Evolutionary conservation across 2,888 invertebrate species (phyloP).

Genomic region (Drosophila dives): DNA sequence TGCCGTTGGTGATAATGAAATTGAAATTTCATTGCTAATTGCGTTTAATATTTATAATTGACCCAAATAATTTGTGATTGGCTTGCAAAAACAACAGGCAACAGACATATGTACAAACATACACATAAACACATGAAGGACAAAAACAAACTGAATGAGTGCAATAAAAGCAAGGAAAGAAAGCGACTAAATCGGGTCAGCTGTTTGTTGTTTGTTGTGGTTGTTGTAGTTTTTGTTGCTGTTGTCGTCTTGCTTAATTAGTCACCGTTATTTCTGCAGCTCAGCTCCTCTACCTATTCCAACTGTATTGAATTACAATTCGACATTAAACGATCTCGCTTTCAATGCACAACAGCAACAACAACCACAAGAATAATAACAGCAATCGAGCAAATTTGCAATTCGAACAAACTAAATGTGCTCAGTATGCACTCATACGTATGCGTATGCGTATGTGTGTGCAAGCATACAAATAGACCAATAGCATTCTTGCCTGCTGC

Average conservation of each 20-base stretch:
- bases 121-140: conserved; percentile 18
- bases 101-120: background rate
- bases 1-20: conserved; percentile 73
- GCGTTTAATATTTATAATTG: conserved; percentile 79
- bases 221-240: conserved; percentile 5
- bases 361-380: conserved; percentile 7
- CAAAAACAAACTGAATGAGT: conserved; percentile 27
- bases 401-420: conserved; percentile 50
- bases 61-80: conserved; percentile 74
- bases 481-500: conserved; percentile 5
- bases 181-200: conserved; percentile 41
- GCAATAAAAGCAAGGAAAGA: conserved; percentile 38
- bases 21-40: conserved; percentile 81
- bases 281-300: background rate
- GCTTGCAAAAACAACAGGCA: conserved; percentile 54
- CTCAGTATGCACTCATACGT: conserved; percentile 31
- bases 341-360: conserved; percentile 23
- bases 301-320: conserved; percentile 17
- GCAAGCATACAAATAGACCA: background rate
- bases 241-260: conserved; percentile 14
- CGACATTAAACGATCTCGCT: conserved; percentile 21
- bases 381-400: conserved; percentile 27
- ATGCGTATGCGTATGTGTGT: background rate
- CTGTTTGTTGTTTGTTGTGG: conserved; percentile 6
- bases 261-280: conserved; percentile 23